These are phyloP conservation scores for Platysteira castanea DNA, from an alignment of 2,113 vertebrate species.

Conservation along the genomic window DNA sequence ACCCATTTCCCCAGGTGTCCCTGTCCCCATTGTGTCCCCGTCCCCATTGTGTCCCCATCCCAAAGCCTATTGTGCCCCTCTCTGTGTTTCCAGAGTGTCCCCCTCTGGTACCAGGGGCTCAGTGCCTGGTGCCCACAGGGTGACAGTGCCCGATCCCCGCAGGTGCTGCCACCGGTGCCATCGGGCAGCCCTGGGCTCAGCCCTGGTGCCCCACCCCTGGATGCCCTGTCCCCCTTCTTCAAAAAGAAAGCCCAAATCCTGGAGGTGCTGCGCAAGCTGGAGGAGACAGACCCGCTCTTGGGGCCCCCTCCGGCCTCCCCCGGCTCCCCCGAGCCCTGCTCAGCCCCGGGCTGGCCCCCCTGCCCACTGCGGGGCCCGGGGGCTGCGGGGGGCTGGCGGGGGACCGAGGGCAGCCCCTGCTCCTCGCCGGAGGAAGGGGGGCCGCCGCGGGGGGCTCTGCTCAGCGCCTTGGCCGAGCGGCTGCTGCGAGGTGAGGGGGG, in stretches of 20 bases:
- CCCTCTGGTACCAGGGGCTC: not conserved
- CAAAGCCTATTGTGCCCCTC: not conserved
- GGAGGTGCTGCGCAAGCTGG: constrained; percentile 90
- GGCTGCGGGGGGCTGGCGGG: constrained; percentile 69
- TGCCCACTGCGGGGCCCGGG: constrained; percentile 33
- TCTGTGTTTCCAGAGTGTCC: not conserved
- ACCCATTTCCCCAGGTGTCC: not conserved
- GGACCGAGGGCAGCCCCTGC: constrained; percentile 50
- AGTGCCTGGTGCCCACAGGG: not conserved
- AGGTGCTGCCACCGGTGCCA: constrained; percentile 57
- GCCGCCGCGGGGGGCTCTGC: not conserved
- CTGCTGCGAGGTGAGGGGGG: not conserved
- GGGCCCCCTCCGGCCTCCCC: constrained; percentile 62
- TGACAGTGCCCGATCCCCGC: accelerated
- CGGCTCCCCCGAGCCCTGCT: constrained; percentile 47
- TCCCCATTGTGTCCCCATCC: not conserved
- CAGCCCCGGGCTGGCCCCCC: not conserved
- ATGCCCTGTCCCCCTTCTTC: constrained; percentile 92
- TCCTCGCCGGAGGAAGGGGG: not conserved
- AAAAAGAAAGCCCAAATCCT: constrained; percentile 95
- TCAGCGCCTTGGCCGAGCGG: constrained; percentile 13
- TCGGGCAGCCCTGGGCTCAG: constrained; percentile 47
- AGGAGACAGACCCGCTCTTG: constrained; percentile 86
- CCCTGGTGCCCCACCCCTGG: constrained; percentile 74
- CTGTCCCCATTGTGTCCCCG: too few relatives aligned